phyloP scores from a whole-genome alignment of 2,888 invertebrate genomes.

The Gibbula magus region DNA sequence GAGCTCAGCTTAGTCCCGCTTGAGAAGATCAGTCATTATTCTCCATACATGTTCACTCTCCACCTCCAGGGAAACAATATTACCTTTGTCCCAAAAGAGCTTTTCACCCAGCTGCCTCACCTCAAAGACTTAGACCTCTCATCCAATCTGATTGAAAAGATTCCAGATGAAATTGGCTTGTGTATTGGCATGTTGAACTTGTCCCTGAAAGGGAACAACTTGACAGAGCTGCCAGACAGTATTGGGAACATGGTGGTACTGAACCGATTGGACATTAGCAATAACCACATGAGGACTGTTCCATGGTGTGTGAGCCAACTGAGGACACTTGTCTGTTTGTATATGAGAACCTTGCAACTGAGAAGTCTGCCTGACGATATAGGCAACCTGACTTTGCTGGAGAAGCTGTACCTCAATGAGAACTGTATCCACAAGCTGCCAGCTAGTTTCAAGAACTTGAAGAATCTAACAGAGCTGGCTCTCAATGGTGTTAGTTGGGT shows the following conservation, averaged over 20 bases:
- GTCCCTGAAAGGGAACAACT: conserved; percentile 47
- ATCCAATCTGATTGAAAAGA: conserved; percentile 48
- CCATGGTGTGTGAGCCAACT: conserved; percentile 50
- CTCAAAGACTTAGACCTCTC: conserved; percentile 52
- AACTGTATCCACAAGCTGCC: conserved; percentile 62
- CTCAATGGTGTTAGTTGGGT: conserved; percentile 67
- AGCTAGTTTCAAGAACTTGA: conserved; percentile 51
- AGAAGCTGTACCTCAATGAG: conserved; percentile 54
- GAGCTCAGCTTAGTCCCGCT: conserved; percentile 43
- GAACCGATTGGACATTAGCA: conserved; percentile 51
- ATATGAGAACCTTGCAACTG: conserved; percentile 56
- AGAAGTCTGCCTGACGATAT: conserved; percentile 58
- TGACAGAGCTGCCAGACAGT: conserved; percentile 51
- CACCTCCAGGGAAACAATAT: conserved; percentile 52
- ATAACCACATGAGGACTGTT: conserved; percentile 52
- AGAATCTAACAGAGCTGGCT: conserved; percentile 54
- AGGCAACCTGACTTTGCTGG: conserved; percentile 54
- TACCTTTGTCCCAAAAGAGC: conserved; percentile 47
- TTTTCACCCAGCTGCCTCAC: conserved; percentile 53
- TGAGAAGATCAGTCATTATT: conserved; percentile 42
- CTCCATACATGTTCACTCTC: conserved; percentile 53
- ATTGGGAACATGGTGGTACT: conserved; percentile 49
- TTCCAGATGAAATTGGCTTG: conserved; percentile 54
- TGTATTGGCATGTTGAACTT: conserved; percentile 50
- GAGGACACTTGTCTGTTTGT: conserved; percentile 51